Evolutionary conservation across 2,888 invertebrate species (phyloP), one percentile per base, ranked within the genome.

Genomic region (Drosophila putrida): DNA sequence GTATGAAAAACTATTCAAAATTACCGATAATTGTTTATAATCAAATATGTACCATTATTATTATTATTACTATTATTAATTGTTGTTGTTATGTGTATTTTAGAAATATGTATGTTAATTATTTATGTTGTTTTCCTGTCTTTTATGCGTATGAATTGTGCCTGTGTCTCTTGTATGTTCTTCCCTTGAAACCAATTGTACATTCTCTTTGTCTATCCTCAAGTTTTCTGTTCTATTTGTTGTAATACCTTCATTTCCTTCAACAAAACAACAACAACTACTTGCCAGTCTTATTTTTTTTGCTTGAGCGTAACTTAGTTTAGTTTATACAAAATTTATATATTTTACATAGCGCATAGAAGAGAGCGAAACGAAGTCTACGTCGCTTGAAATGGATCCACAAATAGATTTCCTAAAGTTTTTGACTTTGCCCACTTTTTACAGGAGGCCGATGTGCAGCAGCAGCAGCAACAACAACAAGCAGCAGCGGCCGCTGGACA

Each of bases 381-480:
- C 0, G 25, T 35, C 51, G 38, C 59, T 28, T 43, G 31, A 13
- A 47, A 57, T 27, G 39, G 15, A 13, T 13, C 13, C 10, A 11
- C 11, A 13, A 20, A 35, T 35, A 54, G 44, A 38, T 71, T 46
- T 60, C 6, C 69, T 73, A 85, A 82, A 65, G 53, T 47, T 46
- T 43, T 62, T 55, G 43, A 44, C 41, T 41, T 70, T 81, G 46
- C 33, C 27, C 50, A 47, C 61, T 65, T 72, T 43, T 89, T 90
- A 41, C 83, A 83, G 79, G 88, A 84, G 54, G 77, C 69, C 60
- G 75, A 78, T 11, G 90, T 90, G 35, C 84, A 88, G 33, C 90
- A 90, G 53, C 90, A 85, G 38, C 85, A 89, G 20, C 91, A 91
- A 43, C 91, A 91, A 51, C 91, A 91, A 53, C 89, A 89, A 38